Evolutionary conservation across 2,797 vertebrate species (phyloP).

Genomic region (Neoniphon sammara): DNA sequence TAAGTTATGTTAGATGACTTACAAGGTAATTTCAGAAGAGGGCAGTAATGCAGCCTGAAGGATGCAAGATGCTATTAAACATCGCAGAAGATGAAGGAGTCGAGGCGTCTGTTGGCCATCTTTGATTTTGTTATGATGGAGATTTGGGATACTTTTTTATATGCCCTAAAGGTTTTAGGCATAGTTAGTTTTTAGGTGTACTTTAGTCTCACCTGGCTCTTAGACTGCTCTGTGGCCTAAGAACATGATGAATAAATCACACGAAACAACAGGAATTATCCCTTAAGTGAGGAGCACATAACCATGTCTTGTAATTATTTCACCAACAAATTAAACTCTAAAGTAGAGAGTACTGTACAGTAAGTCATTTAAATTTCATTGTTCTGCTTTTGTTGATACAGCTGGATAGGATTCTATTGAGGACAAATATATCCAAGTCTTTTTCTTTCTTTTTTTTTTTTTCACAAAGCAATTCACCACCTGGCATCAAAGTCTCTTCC

Average conservation of each 20-base stretch:
- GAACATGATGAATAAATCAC: not conserved
- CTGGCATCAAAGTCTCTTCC: slow-evolving; percentile 67
- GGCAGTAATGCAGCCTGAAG: too few relatives aligned
- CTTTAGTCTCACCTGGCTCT: slow-evolving; percentile 3
- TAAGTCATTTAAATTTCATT: slow-evolving; percentile 40
- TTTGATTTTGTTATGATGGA: too few relatives aligned
- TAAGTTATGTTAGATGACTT: too few relatives aligned
- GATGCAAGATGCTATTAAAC: too few relatives aligned
- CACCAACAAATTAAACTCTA: slow-evolving; percentile 13
- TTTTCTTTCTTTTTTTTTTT: too few relatives aligned
- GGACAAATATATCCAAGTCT: slow-evolving; percentile 45
- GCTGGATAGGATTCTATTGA: slow-evolving; percentile 60
- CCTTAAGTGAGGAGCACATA: not conserved
- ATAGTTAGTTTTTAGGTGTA: too few relatives aligned
- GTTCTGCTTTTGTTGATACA: slow-evolving; percentile 48
- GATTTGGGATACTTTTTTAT: too few relatives aligned
- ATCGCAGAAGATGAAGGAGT: too few relatives aligned
- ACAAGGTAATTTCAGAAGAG: too few relatives aligned
- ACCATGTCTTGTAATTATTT: slow-evolving; percentile 8
- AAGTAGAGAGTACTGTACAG: slow-evolving; percentile 14
- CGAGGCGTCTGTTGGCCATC: too few relatives aligned
- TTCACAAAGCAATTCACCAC: slow-evolving; percentile 63
- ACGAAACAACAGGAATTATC: not conserved
- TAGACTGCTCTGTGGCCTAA: not conserved
- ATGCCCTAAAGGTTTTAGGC: too few relatives aligned